Evolutionary conservation across 2,113 vertebrate genomes (phyloP), one percentile per base, ranked within the genome.

Genomic region (Uria lomvia): DNA sequence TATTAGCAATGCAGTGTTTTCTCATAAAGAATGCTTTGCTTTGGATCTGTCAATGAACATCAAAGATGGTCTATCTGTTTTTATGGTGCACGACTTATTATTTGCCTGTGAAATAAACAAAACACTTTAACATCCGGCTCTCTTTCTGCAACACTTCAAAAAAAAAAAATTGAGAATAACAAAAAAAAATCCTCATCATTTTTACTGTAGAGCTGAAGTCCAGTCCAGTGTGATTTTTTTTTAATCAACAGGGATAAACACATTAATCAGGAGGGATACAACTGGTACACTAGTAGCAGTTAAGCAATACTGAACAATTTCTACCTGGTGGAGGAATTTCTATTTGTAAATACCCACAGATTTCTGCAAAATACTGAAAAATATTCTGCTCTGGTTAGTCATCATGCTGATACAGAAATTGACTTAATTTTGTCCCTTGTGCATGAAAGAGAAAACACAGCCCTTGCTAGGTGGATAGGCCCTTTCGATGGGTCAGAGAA

Each of bases 1-100:
- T 96, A 93, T 96, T 97, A 97, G 88, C 80, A 68, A 86, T 24
- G 92, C 63, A 55, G 82, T 21, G 74, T 77, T 92, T 92, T 73
- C 93, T 95, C 77, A 84, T 89, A 78, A 85, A 72, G 68, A 90
- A 88, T 22, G 82, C 55, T 85, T 81, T 78, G 49, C 88, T 96
- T 96, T 58, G 49, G 83, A 68, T 92, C 76, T 82, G 77, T 83
- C 85, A 60, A 53, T 47, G 78, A 88, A 65, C 42, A 63, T 56
- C 92, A 88, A 45, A 83, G 32, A 78, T 22, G 47, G 80, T 74
- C 90, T 77, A 74, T 71, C 58, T 0, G 0, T 88, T 90, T 85
- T 86, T 75, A 78, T n/a, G 74, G 75, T 6, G 14, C 66, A 67
- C 3, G 2, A 62, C 84, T 81, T 92, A 52, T 24, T 65, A 85